phyloP scores from a whole-genome alignment of 2,888 invertebrate species.

The Mythimna albipuncta region DNA sequence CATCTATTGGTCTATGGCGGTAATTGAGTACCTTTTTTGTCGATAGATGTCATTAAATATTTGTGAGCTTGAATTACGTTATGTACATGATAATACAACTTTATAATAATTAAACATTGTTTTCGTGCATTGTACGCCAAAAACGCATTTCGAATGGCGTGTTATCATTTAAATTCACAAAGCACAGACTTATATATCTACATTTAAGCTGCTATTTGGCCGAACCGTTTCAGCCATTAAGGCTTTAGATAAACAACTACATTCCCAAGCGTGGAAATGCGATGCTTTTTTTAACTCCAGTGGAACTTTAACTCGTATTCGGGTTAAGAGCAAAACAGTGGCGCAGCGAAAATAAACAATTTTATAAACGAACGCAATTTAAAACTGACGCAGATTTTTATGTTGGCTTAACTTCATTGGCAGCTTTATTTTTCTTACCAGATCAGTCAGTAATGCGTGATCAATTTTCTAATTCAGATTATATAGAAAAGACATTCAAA shows the following conservation, averaged over 20 bases:
- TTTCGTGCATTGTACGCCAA: background rate
- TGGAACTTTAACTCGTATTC: conserved; percentile 36
- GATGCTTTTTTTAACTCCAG: conserved; percentile 35
- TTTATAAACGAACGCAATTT: conserved; percentile 24
- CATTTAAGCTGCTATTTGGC: conserved; percentile 30
- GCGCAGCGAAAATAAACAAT: conserved; percentile 14
- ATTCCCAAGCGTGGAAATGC: conserved; percentile 34
- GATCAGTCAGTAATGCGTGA: too few species aligned
- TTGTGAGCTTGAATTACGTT: background rate
- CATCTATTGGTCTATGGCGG: conserved; percentile 21
- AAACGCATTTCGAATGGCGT: background rate
- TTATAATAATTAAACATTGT: too few species aligned
- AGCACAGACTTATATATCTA: conserved; percentile 32
- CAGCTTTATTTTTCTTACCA: too few species aligned
- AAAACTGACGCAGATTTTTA: background rate
- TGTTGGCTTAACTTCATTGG: background rate
- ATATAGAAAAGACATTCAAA: too few species aligned
- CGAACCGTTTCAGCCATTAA: conserved; percentile 27
- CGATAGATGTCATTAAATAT: background rate
- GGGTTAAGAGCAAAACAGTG: conserved; percentile 45
- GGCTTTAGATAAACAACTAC: conserved; percentile 47
- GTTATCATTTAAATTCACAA: conserved; percentile 18
- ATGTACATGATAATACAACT: background rate
- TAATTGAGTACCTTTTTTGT: background rate
- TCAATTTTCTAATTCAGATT: too few species aligned